A percentile compares a stretch with the other conserved stretches of the same genome.
phyloP scores from a whole-genome alignment of 2,113 vertebrate species.

The Aramus guarauna region DNA sequence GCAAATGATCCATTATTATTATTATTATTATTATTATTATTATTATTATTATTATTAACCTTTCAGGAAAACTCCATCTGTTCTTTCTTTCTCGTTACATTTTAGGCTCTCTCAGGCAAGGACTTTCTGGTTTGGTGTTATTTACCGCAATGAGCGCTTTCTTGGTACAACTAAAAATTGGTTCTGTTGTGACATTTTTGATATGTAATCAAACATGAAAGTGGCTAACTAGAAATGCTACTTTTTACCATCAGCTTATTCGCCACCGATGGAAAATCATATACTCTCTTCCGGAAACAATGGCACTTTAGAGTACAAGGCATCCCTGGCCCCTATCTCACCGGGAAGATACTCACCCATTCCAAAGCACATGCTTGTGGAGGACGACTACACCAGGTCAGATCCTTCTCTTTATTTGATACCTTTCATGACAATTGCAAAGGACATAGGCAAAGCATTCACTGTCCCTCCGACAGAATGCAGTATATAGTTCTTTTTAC shows the following conservation, averaged over 20 bases:
- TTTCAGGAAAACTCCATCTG: not conserved
- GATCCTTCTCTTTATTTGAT: constrained; percentile 65
- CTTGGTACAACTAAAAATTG: not conserved
- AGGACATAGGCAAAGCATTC: not conserved
- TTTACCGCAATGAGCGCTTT: not conserved
- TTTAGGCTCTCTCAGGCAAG: not conserved
- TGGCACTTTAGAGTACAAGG: constrained; percentile 94
- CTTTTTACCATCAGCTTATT: constrained; percentile 79
- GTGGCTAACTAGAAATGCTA: not conserved
- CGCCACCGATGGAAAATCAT: constrained; percentile 94
- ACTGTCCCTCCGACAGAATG: not conserved
- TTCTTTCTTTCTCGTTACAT: not conserved
- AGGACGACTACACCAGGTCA: constrained; percentile 97
- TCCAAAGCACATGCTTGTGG: constrained; percentile 92
- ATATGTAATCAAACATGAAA: not conserved
- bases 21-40: not conserved
- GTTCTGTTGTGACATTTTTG: not conserved
- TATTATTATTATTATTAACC: not conserved
- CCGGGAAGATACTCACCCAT: constrained; percentile 93
- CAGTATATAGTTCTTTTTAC: not conserved
- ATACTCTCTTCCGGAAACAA: constrained; percentile 88
- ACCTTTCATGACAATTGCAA: not conserved
- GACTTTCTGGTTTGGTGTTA: not conserved
- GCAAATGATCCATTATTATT: not conserved
- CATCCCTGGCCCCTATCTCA: constrained; percentile 87